Evolutionary conservation across 2,797 vertebrate genomes (phyloP).

Genomic region (Melanotaenia boesemani): DNA sequence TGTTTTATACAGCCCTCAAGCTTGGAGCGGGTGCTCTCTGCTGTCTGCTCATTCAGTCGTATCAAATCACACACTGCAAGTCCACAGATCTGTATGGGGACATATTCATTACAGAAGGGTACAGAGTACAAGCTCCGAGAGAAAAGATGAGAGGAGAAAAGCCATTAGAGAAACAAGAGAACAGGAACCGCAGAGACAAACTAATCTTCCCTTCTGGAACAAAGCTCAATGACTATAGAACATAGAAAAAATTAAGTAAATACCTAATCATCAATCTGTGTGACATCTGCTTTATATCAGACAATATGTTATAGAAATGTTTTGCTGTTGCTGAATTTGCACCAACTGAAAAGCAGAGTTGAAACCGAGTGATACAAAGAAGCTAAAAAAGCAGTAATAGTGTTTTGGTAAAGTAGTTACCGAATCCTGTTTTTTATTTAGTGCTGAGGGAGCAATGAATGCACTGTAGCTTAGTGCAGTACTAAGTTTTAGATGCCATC

Average conservation of each 20-base stretch:
- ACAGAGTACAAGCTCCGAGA: conserved; percentile 13
- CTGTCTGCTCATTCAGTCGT: conserved; percentile 26
- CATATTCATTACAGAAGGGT: conserved; percentile 41
- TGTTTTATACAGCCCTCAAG: conserved; percentile 17
- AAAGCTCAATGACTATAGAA: conserved; percentile 7
- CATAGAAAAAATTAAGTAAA: background rate
- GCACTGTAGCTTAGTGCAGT: background rate
- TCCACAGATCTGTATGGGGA: conserved; percentile 29
- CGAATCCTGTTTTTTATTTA: conserved; percentile 7
- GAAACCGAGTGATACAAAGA: too few relatives aligned
- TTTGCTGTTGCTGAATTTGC: background rate
- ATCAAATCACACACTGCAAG: conserved; percentile 15
- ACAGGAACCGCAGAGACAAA: background rate
- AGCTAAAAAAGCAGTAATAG: background rate
- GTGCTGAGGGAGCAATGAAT: background rate
- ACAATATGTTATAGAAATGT: background rate
- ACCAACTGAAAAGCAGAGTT: background rate
- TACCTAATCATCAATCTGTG: conserved; percentile 4
- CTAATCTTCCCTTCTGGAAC: background rate
- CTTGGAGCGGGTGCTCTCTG: conserved; percentile 3
- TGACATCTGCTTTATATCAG: conserved; percentile 1
- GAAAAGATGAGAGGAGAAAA: conserved; percentile 20
- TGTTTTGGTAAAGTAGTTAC: background rate
- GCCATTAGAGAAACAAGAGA: conserved; percentile 11
- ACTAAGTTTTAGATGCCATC: background rate